Base-by-base conservation (phyloP, 2,797 vertebrate species). In the Hybognathus amarus region DNA sequence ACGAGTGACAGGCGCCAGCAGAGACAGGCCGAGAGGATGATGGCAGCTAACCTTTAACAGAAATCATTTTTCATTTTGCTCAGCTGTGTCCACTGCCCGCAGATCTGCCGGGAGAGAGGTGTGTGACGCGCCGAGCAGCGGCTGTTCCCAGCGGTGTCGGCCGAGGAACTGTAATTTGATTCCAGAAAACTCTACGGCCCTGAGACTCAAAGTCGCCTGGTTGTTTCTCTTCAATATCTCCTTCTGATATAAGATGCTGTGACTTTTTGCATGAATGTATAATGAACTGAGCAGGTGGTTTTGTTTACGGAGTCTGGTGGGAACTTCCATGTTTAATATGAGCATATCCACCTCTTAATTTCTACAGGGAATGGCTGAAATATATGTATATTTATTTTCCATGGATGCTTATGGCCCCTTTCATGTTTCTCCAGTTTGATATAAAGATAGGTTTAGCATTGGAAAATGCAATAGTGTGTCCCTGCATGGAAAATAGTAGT, bases 331-430 rank as follows among this genome's bases (percentile, higher is more conserved):
- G 87, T 85, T 87, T 91, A 84, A 63, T 80, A 30, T 15, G 83
- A 87, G 81, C 90, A 82, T 86, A 90, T 90, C 86, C 85, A 86
- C 79, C 87, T 91, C 91, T 93, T 92, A 91, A 93, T 93, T 94
- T 93, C 91, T 92, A 91, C 79, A 71, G 93, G 93, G 93, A 94
- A 88, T 89, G 67, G 27, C 67, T 66, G 83, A 52, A 8, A 84
- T 81, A 86, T 85, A 7, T 75, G 3, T 42, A 6, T 22, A 6
- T 22, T 22, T 22, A 52, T 22, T 22, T 85, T 86, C 79, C 73
- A 61, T 86, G 82, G 71, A 80, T 90, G 89, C 86, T 91, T 91
- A 90, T 87, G 90, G 89, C 83, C 33, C 24, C 4, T 56, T 67
- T 69, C 36, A 36, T 54, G 69, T 76, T 82, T 79, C 38, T 11